Evolutionary conservation across 1,140 invertebrate genomes (phyloP).

Genomic region (Rhagoletis pomonella): DNA sequence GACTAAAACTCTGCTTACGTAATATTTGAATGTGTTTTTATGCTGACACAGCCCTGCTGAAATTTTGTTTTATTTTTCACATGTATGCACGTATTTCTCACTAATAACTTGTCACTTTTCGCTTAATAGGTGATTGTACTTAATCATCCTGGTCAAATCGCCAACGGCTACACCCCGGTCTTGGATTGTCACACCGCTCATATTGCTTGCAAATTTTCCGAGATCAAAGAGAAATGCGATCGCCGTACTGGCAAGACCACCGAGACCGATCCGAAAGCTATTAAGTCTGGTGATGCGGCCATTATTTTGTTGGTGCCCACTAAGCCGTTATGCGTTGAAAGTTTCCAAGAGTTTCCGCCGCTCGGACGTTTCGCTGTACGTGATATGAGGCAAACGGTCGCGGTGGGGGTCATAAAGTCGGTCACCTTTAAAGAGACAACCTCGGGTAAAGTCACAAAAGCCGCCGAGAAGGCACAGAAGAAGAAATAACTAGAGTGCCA

Average conservation of each 20-base stretch:
- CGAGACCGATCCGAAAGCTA: conserved; percentile 88
- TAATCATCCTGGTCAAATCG: conserved; percentile 98
- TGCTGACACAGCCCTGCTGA: no score
- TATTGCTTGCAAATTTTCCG: conserved; percentile 98
- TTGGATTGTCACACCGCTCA: conserved; percentile 99
- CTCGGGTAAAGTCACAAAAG: conserved; percentile 96
- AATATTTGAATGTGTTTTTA: no score
- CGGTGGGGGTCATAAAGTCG: conserved; percentile 91
- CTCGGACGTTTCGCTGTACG: conserved; percentile 98
- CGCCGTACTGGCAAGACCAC: conserved; percentile 94
- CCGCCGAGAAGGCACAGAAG: conserved; percentile 97
- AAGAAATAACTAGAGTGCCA: conserved; percentile 94
- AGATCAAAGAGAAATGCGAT: conserved; percentile 98
- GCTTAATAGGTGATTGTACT: conserved; percentile 90
- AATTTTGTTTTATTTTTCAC: no score
- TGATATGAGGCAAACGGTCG: conserved; percentile 99
- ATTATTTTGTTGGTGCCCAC: conserved; percentile 94
- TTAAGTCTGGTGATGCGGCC: conserved; percentile 97
- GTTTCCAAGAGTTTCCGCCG: conserved; percentile 98
- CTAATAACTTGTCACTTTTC: no score
- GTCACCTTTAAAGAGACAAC: conserved; percentile 90
- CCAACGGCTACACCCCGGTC: conserved; percentile 97
- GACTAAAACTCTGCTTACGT: no score
- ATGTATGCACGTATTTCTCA: no score
- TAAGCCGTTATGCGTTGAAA: conserved; percentile 98